Evolutionary conservation across 2,113 vertebrate species (phyloP), one percentile per base, ranked within the genome.

Genomic region (Nanorana parkeri): DNA sequence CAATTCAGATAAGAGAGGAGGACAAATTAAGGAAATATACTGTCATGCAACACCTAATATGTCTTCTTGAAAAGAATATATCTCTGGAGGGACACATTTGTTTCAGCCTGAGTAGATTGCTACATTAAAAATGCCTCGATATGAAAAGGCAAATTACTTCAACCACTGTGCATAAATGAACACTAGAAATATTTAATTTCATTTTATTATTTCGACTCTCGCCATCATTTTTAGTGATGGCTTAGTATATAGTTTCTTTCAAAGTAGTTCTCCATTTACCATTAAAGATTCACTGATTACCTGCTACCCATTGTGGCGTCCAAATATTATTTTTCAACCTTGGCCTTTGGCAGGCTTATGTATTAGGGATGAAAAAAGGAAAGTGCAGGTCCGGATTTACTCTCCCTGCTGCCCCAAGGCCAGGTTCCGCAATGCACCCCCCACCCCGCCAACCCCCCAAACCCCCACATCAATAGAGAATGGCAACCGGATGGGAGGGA

Each of bases 1-100:
- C 72, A 67, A 76, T 76, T 76, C 71, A 60, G 80, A 76, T 58
- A 67, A 83, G 80, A 83, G 29, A 76, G 80, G 80, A 83, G 80
- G 80, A 83, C 72, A 83, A 83, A 83, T 83, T 83, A 83, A 56
- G 71, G 80, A 68, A 83, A 83, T 76, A 83, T 83, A 83, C 76
- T 68, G 71, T 83, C 80, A 83, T 52, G 80, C 80, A 83, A 83
- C 80, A 83, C 80, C 71, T 74, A 83, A 83, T 83, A 83, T 83
- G 72, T 83, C 80, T 83, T 83, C 63, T 66, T 68, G 52, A 76
- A 74, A 83, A 83, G 80, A 83, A 67, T 83, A 76, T 76, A 66
- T 76, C 80, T 83, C 80, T 76, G 54, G 71, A 83, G 80, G 80
- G 80, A 83, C 80, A 75, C 80, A 83, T 83, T 83, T 60, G 64